phyloP scores from a whole-genome alignment of 2,888 invertebrate genomes.

The Aphidoletes aphidimyza region DNA sequence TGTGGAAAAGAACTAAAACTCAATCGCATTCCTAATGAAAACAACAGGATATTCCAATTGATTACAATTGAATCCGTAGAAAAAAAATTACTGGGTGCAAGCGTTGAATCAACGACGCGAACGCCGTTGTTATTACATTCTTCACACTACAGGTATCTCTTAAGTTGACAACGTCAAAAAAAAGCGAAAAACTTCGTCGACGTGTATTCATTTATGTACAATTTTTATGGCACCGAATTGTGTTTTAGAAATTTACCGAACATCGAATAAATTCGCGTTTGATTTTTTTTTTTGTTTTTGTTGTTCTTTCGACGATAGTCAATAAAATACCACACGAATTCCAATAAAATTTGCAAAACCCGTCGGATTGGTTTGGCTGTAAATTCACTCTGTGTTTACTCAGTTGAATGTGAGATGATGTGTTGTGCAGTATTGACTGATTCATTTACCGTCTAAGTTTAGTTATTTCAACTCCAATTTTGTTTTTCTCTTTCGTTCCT shows the following conservation, averaged over 20 bases:
- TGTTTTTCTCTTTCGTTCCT: too few species aligned
- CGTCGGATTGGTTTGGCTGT: neutral
- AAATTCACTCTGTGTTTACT: too few species aligned
- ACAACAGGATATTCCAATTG: neutral
- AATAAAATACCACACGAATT: too few species aligned
- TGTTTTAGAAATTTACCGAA: neutral
- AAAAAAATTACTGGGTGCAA: neutral
- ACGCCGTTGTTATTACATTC: neutral
- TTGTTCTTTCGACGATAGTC: too few species aligned
- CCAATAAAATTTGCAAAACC: neutral
- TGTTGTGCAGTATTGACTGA: conserved; percentile 28
- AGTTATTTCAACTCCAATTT: conserved; percentile 1
- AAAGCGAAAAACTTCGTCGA: conserved; percentile 51
- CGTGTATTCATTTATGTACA: conserved; percentile 37
- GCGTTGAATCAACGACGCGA: conserved; percentile 31
- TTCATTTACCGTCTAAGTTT: conserved; percentile 35
- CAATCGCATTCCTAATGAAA: neutral
- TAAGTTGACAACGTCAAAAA: conserved; percentile 37
- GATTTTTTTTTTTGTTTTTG: too few species aligned
- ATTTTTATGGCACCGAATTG: neutral
- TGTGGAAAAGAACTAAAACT: neutral
- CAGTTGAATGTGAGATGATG: neutral
- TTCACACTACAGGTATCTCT: neutral
- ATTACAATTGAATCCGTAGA: too few species aligned
- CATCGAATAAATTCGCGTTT: neutral